Percentiles rank a stretch among this genome's conserved stretches.
Evolutionary conservation across 2,888 invertebrate genomes (phyloP).

Genomic region (Branchipolynoe longqiensis): DNA sequence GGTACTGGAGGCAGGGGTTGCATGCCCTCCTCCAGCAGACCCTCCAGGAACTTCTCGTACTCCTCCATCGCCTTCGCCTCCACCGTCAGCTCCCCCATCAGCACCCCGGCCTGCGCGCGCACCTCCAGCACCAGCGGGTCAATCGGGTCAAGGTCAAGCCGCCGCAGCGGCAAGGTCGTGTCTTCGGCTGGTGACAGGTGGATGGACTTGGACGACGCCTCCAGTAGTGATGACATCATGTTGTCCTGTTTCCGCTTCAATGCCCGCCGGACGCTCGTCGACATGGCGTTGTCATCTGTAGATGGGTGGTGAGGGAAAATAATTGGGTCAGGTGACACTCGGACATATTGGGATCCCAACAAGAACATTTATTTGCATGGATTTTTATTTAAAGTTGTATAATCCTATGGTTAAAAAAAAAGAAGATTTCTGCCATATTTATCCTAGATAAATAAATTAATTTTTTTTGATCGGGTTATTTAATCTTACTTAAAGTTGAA

Average conservation of each 20-base stretch:
- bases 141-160: conserved; percentile 13
- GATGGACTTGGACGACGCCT: conserved; percentile 1
- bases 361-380: too few species aligned
- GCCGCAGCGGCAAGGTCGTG: too few species aligned
- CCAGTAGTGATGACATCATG: not conserved
- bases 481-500: too few species aligned
- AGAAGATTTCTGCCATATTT: too few species aligned
- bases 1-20: conserved; percentile 7
- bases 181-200: not conserved
- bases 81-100: not conserved
- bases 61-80: conserved; percentile 10
- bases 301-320: too few species aligned
- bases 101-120: not conserved
- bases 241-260: conserved; percentile 33
- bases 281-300: not conserved
- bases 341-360: too few species aligned
- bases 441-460: too few species aligned
- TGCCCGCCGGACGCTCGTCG: conserved; percentile 4
- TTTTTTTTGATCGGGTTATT: too few species aligned
- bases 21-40: conserved; percentile 4
- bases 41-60: conserved; percentile 49
- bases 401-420: too few species aligned
- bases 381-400: too few species aligned
- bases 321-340: too few species aligned
- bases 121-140: conserved; percentile 29